Evolutionary conservation across 2,888 invertebrate genomes (phyloP).

Genomic region (Zhengitettix transpicula): DNA sequence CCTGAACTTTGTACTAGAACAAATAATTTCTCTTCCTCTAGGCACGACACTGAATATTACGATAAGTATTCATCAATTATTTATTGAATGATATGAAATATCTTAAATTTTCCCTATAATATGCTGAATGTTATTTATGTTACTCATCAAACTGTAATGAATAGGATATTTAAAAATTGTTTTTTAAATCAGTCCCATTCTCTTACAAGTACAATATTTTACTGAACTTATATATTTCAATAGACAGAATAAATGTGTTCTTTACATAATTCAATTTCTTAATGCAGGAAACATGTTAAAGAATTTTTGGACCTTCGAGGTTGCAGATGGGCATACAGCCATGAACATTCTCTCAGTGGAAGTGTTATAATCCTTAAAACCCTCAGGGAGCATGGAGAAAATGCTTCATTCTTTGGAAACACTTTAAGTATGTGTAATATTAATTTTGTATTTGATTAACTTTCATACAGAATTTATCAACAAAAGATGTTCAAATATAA

Average conservation of each 20-base stretch:
- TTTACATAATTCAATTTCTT: too few relatives aligned
- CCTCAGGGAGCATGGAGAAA: constrained; percentile 37
- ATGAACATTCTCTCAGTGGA: constrained; percentile 36
- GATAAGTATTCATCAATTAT: too few relatives aligned
- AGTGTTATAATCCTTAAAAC: constrained; percentile 35
- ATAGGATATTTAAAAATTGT: too few relatives aligned
- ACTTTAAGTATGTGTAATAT: not conserved
- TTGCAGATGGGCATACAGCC: constrained; percentile 36
- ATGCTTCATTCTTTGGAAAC: not conserved
- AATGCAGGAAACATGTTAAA: constrained; percentile 34
- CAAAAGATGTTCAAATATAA: too few relatives aligned
- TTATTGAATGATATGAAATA: too few relatives aligned
- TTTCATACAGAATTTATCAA: too few relatives aligned
- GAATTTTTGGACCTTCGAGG: constrained; percentile 38
- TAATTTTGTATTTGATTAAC: constrained; percentile 19
- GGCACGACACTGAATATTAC: too few relatives aligned
- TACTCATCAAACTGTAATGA: too few relatives aligned
- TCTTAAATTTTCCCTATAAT: too few relatives aligned
- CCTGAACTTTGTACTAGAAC: too few relatives aligned
- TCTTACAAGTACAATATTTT: not conserved
- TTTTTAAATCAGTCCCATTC: not conserved
- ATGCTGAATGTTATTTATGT: too few relatives aligned
- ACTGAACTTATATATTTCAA: not conserved
- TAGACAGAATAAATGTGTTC: not conserved
- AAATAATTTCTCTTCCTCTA: too few relatives aligned